These are phyloP conservation scores for Ceyx cyanopectus DNA, from an alignment of 2,113 vertebrate species.

Conservation along the genomic window DNA sequence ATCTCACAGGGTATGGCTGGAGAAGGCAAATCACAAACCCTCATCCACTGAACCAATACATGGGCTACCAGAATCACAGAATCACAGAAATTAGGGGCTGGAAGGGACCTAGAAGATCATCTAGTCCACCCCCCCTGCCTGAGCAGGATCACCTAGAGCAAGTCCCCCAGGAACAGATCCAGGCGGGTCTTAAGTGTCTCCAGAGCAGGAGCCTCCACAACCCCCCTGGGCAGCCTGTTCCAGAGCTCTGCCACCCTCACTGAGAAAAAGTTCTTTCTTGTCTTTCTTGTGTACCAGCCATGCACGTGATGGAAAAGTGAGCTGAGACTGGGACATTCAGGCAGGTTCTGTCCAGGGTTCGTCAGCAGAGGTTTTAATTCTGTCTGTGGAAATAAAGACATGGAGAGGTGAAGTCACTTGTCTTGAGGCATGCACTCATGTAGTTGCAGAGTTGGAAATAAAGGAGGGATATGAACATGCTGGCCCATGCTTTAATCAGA, in stretches of 20 bases:
- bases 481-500: conserved; percentile 50
- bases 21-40: background rate
- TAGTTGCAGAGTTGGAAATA: conserved; percentile 58
- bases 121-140: too few species aligned
- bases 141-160: too few species aligned
- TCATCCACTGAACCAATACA: background rate
- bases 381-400: background rate
- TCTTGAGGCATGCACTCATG: conserved; percentile 13
- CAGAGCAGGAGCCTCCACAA: too few species aligned
- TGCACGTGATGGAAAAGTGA: background rate
- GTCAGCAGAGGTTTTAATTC: background rate
- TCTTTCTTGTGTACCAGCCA: background rate
- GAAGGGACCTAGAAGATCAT: too few species aligned
- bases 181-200: too few species aligned
- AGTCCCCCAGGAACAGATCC: too few species aligned
- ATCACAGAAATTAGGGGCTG: too few species aligned
- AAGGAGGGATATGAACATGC: conserved; percentile 46
- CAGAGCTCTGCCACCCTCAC: too few species aligned
- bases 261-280: too few species aligned
- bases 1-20: background rate
- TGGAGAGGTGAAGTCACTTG: conserved; percentile 49
- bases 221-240: too few species aligned
- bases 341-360: background rate
- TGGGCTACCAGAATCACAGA: background rate
- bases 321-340: background rate